phyloP scores from a whole-genome alignment of 2,797 vertebrate species.

The Rhincodon typus region DNA sequence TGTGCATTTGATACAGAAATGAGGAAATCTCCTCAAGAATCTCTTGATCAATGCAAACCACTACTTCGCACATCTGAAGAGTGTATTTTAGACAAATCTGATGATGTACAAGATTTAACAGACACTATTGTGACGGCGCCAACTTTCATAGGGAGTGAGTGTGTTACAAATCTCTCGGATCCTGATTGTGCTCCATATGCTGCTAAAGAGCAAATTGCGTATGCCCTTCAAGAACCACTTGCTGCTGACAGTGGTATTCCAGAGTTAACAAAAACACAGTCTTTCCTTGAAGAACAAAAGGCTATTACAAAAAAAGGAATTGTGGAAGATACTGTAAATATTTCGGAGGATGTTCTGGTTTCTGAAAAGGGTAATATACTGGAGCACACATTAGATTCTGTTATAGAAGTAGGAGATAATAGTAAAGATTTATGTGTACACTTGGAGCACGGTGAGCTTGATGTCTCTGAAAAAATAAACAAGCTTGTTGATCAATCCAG shows the following conservation, averaged over 20 bases:
- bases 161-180: background rate
- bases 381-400: background rate
- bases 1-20: constrained; percentile 45
- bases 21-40: background rate
- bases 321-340: background rate
- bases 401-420: background rate
- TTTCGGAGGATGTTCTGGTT: background rate
- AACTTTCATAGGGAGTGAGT: background rate
- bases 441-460: background rate
- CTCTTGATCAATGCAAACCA: background rate
- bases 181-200: background rate
- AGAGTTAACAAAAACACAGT: background rate
- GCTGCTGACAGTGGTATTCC: background rate
- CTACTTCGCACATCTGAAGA: background rate
- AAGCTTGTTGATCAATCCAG: background rate
- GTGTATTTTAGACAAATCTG: background rate
- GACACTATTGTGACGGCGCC: background rate
- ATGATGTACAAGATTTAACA: background rate
- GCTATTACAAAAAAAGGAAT: background rate
- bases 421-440: background rate
- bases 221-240: background rate
- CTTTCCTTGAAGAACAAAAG: constrained; percentile 7
- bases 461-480: constrained; percentile 2
- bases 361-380: background rate
- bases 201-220: background rate